These are phyloP conservation scores for Galemys pyrenaicus DNA, from an alignment of 2,113 vertebrate species.

Conservation along the genomic window DNA sequence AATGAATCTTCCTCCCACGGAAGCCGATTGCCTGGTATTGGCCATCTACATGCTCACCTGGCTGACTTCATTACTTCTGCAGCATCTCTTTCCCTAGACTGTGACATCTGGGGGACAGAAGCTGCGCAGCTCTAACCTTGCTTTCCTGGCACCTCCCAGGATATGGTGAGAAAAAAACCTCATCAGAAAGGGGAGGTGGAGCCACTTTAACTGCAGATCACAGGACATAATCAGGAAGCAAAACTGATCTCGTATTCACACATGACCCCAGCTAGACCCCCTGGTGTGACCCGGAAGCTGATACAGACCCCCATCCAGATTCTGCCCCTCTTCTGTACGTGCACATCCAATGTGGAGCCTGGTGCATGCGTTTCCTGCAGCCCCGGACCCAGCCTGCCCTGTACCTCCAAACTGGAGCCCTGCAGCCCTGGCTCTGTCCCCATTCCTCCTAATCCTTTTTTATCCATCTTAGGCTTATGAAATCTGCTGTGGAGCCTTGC, in stretches of 20 bases:
- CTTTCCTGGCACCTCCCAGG: neutral
- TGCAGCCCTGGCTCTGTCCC: rapidly evolving
- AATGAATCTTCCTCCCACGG: too few species aligned
- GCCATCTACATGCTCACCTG: too few species aligned
- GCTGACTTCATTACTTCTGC: rapidly evolving
- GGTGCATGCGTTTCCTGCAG: too few species aligned
- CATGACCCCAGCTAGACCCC: neutral
- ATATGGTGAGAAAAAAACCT: neutral
- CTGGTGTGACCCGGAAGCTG: neutral
- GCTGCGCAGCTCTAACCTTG: rapidly evolving
- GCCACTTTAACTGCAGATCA: neutral
- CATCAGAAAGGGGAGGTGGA: neutral
- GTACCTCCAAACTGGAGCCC: neutral
- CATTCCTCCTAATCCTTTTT: too few species aligned
- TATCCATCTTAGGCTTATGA: too few species aligned
- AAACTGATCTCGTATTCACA: neutral
- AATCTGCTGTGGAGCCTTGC: neutral
- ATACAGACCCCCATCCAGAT: neutral
- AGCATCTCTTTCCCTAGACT: rapidly evolving
- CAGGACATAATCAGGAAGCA: neutral
- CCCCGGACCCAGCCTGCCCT: rapidly evolving
- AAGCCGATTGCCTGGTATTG: neutral
- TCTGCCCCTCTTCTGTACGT: neutral
- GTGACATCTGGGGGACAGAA: neutral
- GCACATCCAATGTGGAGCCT: neutral